phyloP scores from a whole-genome alignment of 53 echinoderm and acorn worm genomes.

The Actinopyga echinites region DNA sequence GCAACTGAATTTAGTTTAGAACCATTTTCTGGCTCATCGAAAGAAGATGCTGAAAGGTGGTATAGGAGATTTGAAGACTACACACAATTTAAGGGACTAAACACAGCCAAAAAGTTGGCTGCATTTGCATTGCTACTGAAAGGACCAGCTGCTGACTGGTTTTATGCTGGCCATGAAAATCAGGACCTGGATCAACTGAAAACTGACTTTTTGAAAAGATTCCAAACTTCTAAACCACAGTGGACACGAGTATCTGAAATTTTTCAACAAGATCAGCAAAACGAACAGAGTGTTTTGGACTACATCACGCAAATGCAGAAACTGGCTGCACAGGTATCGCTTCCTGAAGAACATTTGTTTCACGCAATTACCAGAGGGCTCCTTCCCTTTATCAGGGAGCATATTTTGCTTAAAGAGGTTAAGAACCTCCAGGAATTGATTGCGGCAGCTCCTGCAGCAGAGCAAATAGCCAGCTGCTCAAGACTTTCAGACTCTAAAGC shows the following conservation, averaged over 20 bases:
- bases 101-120: background rate
- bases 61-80: background rate
- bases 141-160: slow-evolving; percentile 12
- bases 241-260: background rate
- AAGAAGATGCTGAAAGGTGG: background rate
- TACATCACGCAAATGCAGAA: background rate
- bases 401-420: background rate
- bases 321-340: background rate
- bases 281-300: background rate
- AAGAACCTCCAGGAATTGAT: background rate
- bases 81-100: background rate
- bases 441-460: background rate
- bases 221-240: background rate
- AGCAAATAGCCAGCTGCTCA: background rate
- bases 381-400: background rate
- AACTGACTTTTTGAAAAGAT: background rate
- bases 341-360: slow-evolving; percentile 15
- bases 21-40: background rate
- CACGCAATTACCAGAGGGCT: background rate
- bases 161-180: background rate
- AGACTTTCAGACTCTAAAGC: background rate
- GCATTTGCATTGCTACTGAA: background rate
- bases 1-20: background rate
- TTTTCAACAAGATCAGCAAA: background rate
- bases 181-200: background rate